phyloP scores from a whole-genome alignment of 64 coral and sea anemone species.

The Hydrozoanthus tunicans region DNA sequence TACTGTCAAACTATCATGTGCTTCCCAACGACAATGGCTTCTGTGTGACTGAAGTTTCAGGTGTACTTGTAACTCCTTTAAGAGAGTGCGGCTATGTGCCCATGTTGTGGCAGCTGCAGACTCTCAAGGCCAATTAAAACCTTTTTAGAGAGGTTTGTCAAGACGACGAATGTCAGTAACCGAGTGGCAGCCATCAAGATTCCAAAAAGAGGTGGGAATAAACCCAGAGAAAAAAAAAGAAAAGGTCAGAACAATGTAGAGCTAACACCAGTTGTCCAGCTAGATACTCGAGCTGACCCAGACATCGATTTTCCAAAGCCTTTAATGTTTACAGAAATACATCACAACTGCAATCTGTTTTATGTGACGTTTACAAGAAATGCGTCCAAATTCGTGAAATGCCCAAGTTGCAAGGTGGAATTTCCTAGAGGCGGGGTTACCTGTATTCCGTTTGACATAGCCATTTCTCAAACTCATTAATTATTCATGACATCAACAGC shows the following conservation, averaged over 20 bases:
- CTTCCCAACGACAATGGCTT: background rate
- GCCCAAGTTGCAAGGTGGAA: slow-evolving; percentile 69
- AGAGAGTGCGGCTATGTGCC: background rate
- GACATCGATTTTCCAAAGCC: slow-evolving; percentile 65
- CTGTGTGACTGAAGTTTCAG: background rate
- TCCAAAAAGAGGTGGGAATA: slow-evolving; percentile 62
- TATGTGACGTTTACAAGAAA: slow-evolving; percentile 55
- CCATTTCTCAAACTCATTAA: slow-evolving; percentile 30
- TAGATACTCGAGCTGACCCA: slow-evolving; percentile 28
- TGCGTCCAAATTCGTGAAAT: slow-evolving; percentile 31
- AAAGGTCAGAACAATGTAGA: slow-evolving; percentile 67
- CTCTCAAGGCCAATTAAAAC: slow-evolving; percentile 13
- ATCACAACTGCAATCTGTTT: slow-evolving; percentile 68
- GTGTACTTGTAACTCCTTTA: background rate
- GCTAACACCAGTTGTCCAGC: slow-evolving; percentile 20
- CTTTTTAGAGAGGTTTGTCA: slow-evolving; percentile 23
- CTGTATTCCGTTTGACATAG: slow-evolving; percentile 67
- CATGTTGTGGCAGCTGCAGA: slow-evolving; percentile 2
- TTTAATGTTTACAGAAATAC: slow-evolving; percentile 54
- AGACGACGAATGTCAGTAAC: slow-evolving; percentile 19
- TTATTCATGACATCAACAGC: too few relatives aligned
- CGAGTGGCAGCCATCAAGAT: slow-evolving; percentile 25
- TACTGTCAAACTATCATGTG: background rate
- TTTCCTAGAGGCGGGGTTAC: slow-evolving; percentile 52
- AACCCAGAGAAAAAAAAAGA: slow-evolving; percentile 65